Evolutionary conservation across 2,888 invertebrate genomes (phyloP), one percentile per base, ranked within the genome.

Genomic region (Glyphotaelius pellucidus): DNA sequence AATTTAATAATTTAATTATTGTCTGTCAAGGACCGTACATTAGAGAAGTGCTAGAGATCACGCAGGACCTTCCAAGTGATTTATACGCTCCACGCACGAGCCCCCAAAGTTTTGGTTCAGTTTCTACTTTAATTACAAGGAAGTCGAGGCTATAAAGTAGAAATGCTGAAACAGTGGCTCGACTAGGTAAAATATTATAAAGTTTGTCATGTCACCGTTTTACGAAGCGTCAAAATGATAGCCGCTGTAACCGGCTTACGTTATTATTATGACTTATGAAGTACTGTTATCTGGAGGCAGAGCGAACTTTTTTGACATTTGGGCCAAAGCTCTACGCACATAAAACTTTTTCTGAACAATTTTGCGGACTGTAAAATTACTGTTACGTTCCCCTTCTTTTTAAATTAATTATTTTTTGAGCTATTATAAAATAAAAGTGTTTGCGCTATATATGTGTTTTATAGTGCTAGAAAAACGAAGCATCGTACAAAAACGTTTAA

Each of bases 1-100:
- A 67, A 67, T 67, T 67, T 67, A 9, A 67, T 67, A 9, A 67
- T 67, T 25, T 67, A 67, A 67, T 67, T 12, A 30, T 31, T 83
- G 83, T 35, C 35, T 35, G n/a, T 25, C 35, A 15, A 35, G n/a
- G 83, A 83, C 83, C 35, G 25, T 35, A 35, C 83, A 83, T 83
- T 83, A 35, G 83, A 35, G 83, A 35, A 35, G 83, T 83, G 83
- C 83, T 83, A 19, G 35, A 31, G 32, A 83, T 83, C 83, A 83
- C 83, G 83, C 83, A 83, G 83, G 32, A 83, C 35, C 83, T 83
- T 38, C 35, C 83, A 35, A 32, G 83, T 35, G 83, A 83, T 83
- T 83, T 83, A 83, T 83, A 35, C 19, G 5, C 32, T 38, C 35
- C 83, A 83, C 83, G 83, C 83, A 83, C 83, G 83, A 83, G 25